A percentile compares a stretch with the other conserved stretches of the same genome.
phyloP scores from a whole-genome alignment of 2,888 invertebrate genomes.

The Crocallis elinguaria region DNA sequence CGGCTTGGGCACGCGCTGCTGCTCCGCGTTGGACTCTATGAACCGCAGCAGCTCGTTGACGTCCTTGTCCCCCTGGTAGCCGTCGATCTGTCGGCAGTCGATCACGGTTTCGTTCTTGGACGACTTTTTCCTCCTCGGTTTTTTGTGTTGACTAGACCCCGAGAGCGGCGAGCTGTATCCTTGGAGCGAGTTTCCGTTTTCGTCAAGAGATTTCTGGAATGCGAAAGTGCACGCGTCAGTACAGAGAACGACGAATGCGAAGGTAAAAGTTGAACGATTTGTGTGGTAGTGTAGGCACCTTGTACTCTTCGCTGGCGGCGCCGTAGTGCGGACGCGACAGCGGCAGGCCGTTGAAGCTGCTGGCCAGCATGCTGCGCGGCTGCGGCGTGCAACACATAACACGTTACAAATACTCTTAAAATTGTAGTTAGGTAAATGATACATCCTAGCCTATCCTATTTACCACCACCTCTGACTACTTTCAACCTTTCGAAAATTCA shows the following conservation, averaged over 20 bases:
- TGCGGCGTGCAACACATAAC: conserved; percentile 46
- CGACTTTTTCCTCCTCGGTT: conserved; percentile 85
- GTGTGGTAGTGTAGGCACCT: conserved; percentile 53
- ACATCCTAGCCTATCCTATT: no score
- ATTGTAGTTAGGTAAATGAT: background rate
- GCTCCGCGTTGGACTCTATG: conserved; percentile 87
- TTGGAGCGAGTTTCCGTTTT: conserved; percentile 91
- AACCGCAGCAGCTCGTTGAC: conserved; percentile 91
- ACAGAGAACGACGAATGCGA: background rate
- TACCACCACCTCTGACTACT: no score
- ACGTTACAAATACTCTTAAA: background rate
- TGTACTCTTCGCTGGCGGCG: conserved; percentile 68
- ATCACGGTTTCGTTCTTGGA: conserved; percentile 85
- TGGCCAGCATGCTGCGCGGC: conserved; percentile 69
- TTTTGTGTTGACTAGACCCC: conserved; percentile 81
- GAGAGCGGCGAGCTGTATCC: conserved; percentile 77
- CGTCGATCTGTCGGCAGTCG: conserved; percentile 88
- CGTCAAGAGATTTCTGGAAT: conserved; percentile 89
- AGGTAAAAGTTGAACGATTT: background rate
- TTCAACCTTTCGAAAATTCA: no score
- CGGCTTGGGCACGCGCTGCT: conserved; percentile 64
- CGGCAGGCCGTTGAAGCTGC: conserved; percentile 71
- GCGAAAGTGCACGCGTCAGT: conserved; percentile 42
- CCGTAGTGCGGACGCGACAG: conserved; percentile 68
- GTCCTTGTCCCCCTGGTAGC: conserved; percentile 91